Base-by-base conservation (phyloP, 2,888 invertebrate species). In the Shargacucullia verbasci region DNA sequence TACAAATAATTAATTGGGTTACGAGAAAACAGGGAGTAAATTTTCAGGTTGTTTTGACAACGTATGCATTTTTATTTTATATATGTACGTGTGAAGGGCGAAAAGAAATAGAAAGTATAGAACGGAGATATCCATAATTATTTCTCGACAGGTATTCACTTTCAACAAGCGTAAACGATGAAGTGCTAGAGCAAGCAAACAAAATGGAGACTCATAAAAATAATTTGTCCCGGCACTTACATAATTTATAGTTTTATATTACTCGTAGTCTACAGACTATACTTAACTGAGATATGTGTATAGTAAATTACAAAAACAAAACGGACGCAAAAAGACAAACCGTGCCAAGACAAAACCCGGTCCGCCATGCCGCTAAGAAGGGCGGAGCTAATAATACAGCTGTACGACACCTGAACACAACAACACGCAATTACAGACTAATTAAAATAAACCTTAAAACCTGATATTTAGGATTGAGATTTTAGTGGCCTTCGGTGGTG, bases 331-430 rank as follows among this genome's bases (percentile, higher is more conserved):
- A 90, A 91, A 90, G 90, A 87, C 89, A 81, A 79, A 69, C 65
- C 62, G 46, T 39, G 67, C 76, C 76, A 69, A 78, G 77, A 83
- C 80, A 84, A 86, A 85, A 84, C 81, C 53, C 82, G 67, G 84
- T 84, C 92, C 91, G 93, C 92, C 92, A 92, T 92, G 89, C 86
- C 87, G 73, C 84, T 80, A 77, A 79, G 87, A 82, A 87, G 89
- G 92, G 93, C 92, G 93, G 91, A 81, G 89, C 92, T 91, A 92
- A 90, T 90, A 87, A 89, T 68, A 83, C 73, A 66, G 75, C 69
- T 52, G 64, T 44, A 64, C 64, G 54, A 61, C 75, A 76, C 58
- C 41, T 50, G 60, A 80, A 73, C 74, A 70, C 63, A 65, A 69
- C 67, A 84, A 79, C 73, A 55, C 46, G 55, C 47, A 66, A 35